Evolutionary conservation across 2,888 invertebrate genomes (phyloP).

Genomic region (Allolobophora icterica): DNA sequence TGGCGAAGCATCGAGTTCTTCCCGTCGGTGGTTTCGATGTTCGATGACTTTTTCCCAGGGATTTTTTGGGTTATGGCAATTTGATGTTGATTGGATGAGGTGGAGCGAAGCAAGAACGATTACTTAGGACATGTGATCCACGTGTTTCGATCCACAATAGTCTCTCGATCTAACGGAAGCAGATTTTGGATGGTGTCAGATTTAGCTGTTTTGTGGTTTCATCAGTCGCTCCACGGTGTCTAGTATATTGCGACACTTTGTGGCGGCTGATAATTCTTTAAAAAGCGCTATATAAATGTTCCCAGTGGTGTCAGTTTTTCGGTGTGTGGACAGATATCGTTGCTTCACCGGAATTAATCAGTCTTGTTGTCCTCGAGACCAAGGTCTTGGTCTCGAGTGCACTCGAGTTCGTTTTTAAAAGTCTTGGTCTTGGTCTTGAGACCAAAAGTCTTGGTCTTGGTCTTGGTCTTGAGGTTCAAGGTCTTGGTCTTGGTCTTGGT

Average conservation of each 20-base stretch:
- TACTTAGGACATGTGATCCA: neutral
- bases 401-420: too few relatives aligned
- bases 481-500: too few relatives aligned
- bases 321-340: neutral
- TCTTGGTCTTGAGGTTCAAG: too few relatives aligned
- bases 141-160: neutral
- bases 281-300: slow-evolving; percentile 7
- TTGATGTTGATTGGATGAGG: neutral
- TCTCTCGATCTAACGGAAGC: neutral
- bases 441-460: too few relatives aligned
- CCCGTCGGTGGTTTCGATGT: neutral
- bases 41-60: neutral
- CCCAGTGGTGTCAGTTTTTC: neutral
- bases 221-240: neutral
- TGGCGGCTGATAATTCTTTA: neutral
- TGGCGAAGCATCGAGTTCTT: neutral
- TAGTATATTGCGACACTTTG: neutral
- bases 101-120: neutral
- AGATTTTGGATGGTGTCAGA: neutral
- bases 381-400: too few relatives aligned
- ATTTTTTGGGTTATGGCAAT: neutral
- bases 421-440: too few relatives aligned
- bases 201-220: too few relatives aligned
- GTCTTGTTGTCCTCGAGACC: too few relatives aligned
- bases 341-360: neutral